Base-by-base conservation (phyloP, 2,888 invertebrate genomes). In the Xiphydria camelus region DNA sequence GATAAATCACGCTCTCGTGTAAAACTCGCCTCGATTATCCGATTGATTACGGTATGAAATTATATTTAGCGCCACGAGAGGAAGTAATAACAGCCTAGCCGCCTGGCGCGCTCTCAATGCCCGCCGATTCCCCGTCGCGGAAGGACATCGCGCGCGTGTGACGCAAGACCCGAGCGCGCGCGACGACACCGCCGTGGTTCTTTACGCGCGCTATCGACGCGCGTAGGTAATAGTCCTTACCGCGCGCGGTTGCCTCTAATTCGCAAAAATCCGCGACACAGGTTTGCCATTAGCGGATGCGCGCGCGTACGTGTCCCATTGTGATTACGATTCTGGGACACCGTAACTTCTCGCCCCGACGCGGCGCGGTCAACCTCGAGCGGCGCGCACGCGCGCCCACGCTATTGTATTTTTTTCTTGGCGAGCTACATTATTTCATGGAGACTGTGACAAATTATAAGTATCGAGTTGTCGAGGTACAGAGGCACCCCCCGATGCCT, bases 21-120 rank as follows among this genome's bases (percentile, higher is more conserved):
- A 33, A 38, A 48, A 53, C 29, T 9, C 36, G 36, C 20, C 29
- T 21, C 25, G 22, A 18, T 41, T 25, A 34, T n/a, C 20, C 36
- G 41, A 51, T 51, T 55, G 55, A 55, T 55, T 45, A 44, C 43
- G 31, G 21, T 41, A 35, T 51, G 42, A 48, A 51, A 34, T 48
- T 40, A 51, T 55, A 26, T 32, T 35, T 20, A 21, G 20, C 6
- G 12, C 26, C 22, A 45, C 20, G 18, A 20, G n/a, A n/a, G 29
- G 20, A 36, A 26, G 48, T 36, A 46, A 37, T 48, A 45, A 46
- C n/a, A n/a, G n/a, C n/a, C n/a, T n/a, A n/a, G n/a, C n/a, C n/a
- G 37, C 12, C 17, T 20, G 20, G 22, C 12, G 26, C 17, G 19
- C 29, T 12, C 23, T 47, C 41, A 50, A 47, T 32, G 45, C 10